These are phyloP conservation scores for Epirrhoe tristata DNA, from an alignment of 2,888 invertebrate genomes.

Conservation along the genomic window DNA sequence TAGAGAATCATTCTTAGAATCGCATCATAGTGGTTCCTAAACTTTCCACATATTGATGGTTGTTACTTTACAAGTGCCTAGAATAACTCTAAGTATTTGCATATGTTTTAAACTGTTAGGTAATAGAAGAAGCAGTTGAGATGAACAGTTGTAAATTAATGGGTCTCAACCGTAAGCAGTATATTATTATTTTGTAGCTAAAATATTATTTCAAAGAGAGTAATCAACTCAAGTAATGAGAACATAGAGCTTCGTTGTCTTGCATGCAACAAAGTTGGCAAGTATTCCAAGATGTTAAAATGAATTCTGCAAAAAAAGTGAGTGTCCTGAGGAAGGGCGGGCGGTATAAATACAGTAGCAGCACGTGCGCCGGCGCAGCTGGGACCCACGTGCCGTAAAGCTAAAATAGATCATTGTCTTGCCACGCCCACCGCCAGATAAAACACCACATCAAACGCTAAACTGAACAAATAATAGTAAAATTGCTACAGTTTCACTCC, in stretches of 20 bases:
- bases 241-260: neutral
- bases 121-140: no score
- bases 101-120: neutral
- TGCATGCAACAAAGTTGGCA: neutral
- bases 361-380: slow-evolving; percentile 83
- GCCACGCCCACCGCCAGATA: slow-evolving; percentile 80
- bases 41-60: no score
- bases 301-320: slow-evolving; percentile 30
- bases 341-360: slow-evolving; percentile 75
- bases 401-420: slow-evolving; percentile 84
- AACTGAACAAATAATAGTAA: slow-evolving; percentile 8
- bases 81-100: neutral
- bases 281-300: slow-evolving; percentile 13
- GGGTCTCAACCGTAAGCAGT: neutral
- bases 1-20: no score
- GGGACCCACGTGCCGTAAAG: slow-evolving; percentile 80
- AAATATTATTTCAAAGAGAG: neutral
- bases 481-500: slow-evolving; percentile 6
- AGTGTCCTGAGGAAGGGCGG: slow-evolving; percentile 62
- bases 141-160: neutral
- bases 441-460: slow-evolving; percentile 82
- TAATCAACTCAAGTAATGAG: neutral
- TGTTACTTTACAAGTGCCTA: no score
- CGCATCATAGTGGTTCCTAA: no score
- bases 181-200: neutral